Percentiles rank a stretch among this genome's conserved stretches.
Conservation (phyloP, 1,140 invertebrate genomes). For the Drosophila repletoides region DNA sequence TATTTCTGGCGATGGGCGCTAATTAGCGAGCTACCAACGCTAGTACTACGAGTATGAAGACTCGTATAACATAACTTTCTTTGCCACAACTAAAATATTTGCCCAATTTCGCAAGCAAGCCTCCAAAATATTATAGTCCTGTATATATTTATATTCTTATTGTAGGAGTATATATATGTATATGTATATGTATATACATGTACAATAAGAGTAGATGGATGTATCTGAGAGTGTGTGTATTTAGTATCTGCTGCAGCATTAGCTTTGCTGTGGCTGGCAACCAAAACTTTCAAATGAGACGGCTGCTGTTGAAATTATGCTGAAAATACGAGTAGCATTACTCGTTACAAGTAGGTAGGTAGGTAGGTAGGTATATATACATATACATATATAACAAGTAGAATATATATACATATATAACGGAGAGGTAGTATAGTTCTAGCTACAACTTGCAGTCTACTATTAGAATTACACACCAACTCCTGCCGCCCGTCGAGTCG, state of each 20-base stretch:
- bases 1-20: not conserved
- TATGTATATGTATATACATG: no score
- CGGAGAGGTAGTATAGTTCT: not conserved
- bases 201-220: no score
- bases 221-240: constrained; percentile 13
- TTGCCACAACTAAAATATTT: constrained; percentile 57
- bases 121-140: constrained; percentile 21
- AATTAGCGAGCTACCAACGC: constrained; percentile 1
- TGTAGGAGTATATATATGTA: no score
- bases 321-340: constrained; percentile 28
- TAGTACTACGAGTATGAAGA: not conserved
- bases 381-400: no score
- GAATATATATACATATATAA: no score
- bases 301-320: constrained; percentile 45
- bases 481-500: not conserved
- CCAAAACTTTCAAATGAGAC: constrained; percentile 47
- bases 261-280: constrained; percentile 16
- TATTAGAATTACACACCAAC: not conserved
- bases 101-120: constrained; percentile 33
- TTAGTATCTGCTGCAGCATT: constrained; percentile 12
- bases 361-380: no score
- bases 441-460: not conserved
- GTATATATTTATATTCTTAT: not conserved
- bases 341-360: constrained; percentile 1
- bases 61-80: constrained; percentile 7